These are phyloP conservation scores for Apus apus DNA, from an alignment of 2,113 vertebrate species.

Conservation along the genomic window DNA sequence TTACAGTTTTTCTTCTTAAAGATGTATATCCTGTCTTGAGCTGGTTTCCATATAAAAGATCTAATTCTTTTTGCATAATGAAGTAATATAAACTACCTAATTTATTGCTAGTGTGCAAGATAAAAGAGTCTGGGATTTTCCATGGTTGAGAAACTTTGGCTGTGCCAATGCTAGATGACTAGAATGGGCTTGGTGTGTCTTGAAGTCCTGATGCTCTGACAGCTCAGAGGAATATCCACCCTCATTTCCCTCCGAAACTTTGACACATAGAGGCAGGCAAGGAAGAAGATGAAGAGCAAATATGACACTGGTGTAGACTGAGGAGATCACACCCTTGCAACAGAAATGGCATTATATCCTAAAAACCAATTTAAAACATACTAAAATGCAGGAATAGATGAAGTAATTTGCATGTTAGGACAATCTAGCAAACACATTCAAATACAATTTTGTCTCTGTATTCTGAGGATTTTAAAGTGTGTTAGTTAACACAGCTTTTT, in stretches of 20 bases:
- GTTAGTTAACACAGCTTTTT: neutral
- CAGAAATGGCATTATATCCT: neutral
- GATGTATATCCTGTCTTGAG: slow-evolving; percentile 10
- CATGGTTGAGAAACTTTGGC: neutral
- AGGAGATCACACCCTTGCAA: neutral
- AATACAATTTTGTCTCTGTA: neutral
- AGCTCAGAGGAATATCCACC: neutral
- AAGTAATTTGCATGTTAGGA: slow-evolving; percentile 8
- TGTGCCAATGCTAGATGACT: neutral
- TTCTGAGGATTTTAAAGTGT: neutral
- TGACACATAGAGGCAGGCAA: neutral
- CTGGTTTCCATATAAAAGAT: slow-evolving; percentile 25
- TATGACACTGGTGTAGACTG: neutral
- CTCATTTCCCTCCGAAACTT: neutral
- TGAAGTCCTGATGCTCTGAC: neutral
- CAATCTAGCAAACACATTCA: neutral
- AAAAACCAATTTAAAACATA: neutral
- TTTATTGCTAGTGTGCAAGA: neutral
- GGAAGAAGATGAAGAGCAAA: neutral
- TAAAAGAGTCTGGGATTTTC: neutral
- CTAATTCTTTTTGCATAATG: neutral
- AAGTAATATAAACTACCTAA: neutral
- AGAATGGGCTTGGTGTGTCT: neutral
- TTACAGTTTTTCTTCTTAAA: slow-evolving; percentile 27
- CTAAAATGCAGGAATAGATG: neutral